Conservation (phyloP, 2,888 invertebrate species). For the Lycocerus yunnanus region DNA sequence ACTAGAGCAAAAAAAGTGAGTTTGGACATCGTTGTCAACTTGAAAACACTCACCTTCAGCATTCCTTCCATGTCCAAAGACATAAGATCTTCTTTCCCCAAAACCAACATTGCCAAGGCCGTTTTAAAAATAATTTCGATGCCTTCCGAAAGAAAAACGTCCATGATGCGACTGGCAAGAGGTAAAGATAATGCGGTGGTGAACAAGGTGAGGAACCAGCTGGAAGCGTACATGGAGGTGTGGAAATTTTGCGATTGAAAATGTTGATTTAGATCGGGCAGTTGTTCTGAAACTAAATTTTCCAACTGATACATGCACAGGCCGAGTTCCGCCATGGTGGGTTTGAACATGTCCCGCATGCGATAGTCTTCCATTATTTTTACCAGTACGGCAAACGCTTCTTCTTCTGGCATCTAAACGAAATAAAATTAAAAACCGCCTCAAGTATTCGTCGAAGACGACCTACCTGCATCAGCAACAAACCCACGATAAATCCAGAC, state of each 20-base stretch:
- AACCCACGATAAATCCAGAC: slow-evolving; percentile 97
- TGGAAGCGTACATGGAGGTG: slow-evolving; percentile 96
- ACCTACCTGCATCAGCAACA: slow-evolving; percentile 93
- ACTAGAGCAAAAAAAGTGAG: slow-evolving; percentile 62
- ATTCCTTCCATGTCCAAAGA: slow-evolving; percentile 99
- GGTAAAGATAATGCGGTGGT: slow-evolving; percentile 92
- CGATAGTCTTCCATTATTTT: slow-evolving; percentile 98
- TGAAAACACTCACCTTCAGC: slow-evolving; percentile 76
- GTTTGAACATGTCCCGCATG: slow-evolving; percentile 98
- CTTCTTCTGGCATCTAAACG: slow-evolving; percentile 96
- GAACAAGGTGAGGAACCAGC: slow-evolving; percentile 99
- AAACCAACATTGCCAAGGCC: slow-evolving; percentile 89
- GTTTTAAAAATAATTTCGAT: slow-evolving; percentile 98
- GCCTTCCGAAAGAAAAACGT: slow-evolving; percentile 95
- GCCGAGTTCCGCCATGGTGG: slow-evolving; percentile 98
- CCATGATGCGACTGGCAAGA: slow-evolving; percentile 93
- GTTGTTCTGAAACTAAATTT: slow-evolving; percentile 88
- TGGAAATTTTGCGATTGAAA: slow-evolving; percentile 92
- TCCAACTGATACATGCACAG: slow-evolving; percentile 99
- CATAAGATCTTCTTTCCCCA: slow-evolving; percentile 90
- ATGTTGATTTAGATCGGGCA: slow-evolving; percentile 93
- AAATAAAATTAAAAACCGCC: background rate
- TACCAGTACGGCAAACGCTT: slow-evolving; percentile 96
- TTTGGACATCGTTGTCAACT: background rate
- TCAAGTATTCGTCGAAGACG: slow-evolving; percentile 21